Percentiles rank a stretch among this genome's conserved stretches.
These are phyloP conservation scores for Ptiloglossa arizonensis DNA, from an alignment of 1,140 invertebrate species.

Conservation along the genomic window DNA sequence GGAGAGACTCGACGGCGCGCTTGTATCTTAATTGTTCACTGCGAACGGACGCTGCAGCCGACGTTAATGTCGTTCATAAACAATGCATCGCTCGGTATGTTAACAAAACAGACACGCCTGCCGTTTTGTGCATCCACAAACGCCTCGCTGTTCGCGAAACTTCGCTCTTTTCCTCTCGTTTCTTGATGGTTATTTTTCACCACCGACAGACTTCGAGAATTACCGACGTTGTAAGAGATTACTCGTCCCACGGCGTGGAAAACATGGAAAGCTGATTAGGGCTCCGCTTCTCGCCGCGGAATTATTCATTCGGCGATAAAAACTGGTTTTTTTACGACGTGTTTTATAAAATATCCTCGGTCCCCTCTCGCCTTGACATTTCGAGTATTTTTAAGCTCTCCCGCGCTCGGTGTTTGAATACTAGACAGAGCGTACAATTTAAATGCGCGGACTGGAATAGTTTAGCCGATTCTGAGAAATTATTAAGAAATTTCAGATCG, in stretches of 20 bases:
- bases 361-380: neutral
- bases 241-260: neutral
- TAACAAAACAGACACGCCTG: conserved; percentile 50
- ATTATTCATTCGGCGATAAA: neutral
- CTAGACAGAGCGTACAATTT: no score
- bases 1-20: conserved; percentile 25
- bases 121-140: conserved; percentile 28
- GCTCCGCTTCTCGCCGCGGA: neutral
- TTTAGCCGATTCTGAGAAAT: no score
- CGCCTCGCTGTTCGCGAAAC: conserved; percentile 4
- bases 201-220: neutral
- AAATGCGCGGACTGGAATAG: no score
- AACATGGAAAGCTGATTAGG: conserved; percentile 34
- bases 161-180: conserved; percentile 12
- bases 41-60: conserved; percentile 60
- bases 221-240: neutral
- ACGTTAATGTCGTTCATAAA: conserved; percentile 75
- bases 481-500: no score
- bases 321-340: neutral
- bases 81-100: conserved; percentile 64
- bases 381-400: neutral
- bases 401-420: no score
- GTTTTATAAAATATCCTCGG: neutral
- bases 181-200: conserved; percentile 13
- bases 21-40: conserved; percentile 75